Percentiles rank a stretch among this genome's conserved stretches.
Conservation (phyloP, 1,140 invertebrate species). For the Bombus fervidus region DNA sequence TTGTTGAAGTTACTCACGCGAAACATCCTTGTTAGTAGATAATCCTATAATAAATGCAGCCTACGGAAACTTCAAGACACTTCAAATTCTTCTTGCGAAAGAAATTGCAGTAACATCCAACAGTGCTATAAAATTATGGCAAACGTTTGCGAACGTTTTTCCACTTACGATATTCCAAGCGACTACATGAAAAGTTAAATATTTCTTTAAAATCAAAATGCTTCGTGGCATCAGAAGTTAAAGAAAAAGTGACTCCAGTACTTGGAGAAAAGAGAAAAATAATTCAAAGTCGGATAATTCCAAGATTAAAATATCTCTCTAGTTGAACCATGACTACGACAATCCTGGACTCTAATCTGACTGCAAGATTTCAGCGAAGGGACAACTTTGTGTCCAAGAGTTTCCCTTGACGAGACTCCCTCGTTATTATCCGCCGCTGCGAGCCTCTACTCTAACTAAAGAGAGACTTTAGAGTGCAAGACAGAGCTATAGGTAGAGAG, state of each 20-base stretch:
- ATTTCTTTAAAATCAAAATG: background rate
- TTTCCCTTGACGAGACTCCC: constrained; percentile 31
- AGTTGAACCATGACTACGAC: background rate
- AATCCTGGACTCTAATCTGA: background rate
- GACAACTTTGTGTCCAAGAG: background rate
- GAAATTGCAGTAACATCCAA: background rate
- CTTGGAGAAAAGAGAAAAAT: no score
- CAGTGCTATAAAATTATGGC: background rate
- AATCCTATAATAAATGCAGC: background rate
- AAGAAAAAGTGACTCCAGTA: background rate
- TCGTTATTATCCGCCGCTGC: constrained; percentile 29
- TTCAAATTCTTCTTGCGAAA: background rate
- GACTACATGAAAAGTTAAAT: background rate
- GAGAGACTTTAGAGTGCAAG: constrained; percentile 36
- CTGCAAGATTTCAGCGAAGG: background rate
- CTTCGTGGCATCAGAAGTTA: background rate
- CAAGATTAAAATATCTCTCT: background rate
- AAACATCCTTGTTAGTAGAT: background rate
- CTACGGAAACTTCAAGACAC: background rate
- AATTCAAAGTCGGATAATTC: background rate
- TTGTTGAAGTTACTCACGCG: constrained; percentile 1
- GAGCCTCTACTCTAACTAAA: constrained; percentile 6
- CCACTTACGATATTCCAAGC: background rate
- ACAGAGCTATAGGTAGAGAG: constrained; percentile 45
- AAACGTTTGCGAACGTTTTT: background rate